Conservation (phyloP, 1,140 invertebrate genomes). For the Drosophila malerkotliana region DNA sequence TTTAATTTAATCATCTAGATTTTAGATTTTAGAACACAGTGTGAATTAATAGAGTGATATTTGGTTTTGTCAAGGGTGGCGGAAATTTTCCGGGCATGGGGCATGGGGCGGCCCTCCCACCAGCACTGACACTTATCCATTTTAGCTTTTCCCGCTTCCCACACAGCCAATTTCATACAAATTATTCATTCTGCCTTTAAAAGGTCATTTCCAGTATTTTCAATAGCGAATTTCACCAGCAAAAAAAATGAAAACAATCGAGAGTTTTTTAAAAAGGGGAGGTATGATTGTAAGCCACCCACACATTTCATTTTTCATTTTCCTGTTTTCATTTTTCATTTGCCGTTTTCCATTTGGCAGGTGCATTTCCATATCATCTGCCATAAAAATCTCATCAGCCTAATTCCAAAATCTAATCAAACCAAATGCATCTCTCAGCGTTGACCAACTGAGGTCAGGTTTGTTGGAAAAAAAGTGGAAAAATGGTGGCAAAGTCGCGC, state of each 20-base stretch:
- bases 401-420: constrained; percentile 74
- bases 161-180: constrained; percentile 30
- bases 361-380: constrained; percentile 36
- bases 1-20: background rate
- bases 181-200: constrained; percentile 50
- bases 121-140: constrained; percentile 40
- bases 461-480: background rate
- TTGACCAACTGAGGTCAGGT: constrained; percentile 53
- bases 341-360: constrained; percentile 24
- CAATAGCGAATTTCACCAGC: constrained; percentile 48
- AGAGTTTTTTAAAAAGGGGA: background rate
- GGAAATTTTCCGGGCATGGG: constrained; percentile 27
- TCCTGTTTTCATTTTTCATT: constrained; percentile 3
- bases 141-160: constrained; percentile 33
- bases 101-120: constrained; percentile 32
- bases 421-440: constrained; percentile 53
- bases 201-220: constrained; percentile 58
- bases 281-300: constrained; percentile 7
- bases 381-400: constrained; percentile 57
- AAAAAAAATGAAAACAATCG: constrained; percentile 29
- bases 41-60: constrained; percentile 18
- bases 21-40: background rate
- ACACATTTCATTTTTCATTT: constrained; percentile 10
- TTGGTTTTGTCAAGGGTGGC: constrained; percentile 41
- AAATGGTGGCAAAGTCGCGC: constrained; percentile 42